phyloP scores from a whole-genome alignment of 2,888 invertebrate species.

The Antitype chi region DNA sequence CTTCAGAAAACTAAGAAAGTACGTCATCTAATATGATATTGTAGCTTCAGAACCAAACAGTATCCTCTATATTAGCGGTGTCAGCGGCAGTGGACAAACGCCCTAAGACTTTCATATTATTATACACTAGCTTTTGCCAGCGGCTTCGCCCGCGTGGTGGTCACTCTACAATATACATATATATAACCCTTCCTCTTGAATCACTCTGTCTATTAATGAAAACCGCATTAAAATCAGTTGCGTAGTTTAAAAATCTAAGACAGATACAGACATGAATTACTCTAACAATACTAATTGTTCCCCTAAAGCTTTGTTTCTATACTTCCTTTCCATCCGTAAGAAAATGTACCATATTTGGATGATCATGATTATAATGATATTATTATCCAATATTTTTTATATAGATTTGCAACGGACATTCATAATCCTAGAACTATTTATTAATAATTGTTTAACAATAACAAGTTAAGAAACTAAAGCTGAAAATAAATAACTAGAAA shows the following conservation, averaged over 20 bases:
- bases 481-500: slow-evolving; percentile 17
- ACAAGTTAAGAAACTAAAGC: not conserved
- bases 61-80: not conserved
- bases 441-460: not conserved
- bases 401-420: not conserved
- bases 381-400: not conserved
- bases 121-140: no score
- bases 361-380: not conserved
- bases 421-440: not conserved
- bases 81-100: not conserved
- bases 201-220: no score
- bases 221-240: no score
- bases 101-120: not conserved
- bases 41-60: not conserved
- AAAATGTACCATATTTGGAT: not conserved
- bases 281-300: not conserved
- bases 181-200: no score
- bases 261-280: no score
- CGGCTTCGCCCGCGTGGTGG: no score
- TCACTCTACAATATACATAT: no score
- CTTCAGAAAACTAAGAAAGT: not conserved
- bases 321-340: not conserved
- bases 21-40: not conserved
- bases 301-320: not conserved
- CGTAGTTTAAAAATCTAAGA: no score